Percentiles rank a stretch among this genome's conserved stretches.
phyloP scores from a whole-genome alignment of 2,113 vertebrate species.

The Polyodon spathula region DNA sequence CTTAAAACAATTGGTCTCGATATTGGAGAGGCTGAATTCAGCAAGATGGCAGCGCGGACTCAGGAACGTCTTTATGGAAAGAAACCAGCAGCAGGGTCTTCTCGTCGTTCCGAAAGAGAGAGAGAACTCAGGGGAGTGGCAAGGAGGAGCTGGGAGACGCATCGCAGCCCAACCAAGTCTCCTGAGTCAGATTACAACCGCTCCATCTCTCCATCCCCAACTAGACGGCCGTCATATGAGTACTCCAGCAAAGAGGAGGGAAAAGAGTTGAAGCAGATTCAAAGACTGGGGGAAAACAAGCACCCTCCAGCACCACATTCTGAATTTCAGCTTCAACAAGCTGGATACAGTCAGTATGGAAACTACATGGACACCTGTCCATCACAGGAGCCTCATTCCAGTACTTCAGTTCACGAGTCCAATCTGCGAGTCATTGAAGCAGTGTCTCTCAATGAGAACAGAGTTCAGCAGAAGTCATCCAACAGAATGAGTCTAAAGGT shows the following conservation, averaged over 20 bases:
- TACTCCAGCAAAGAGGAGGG: slow-evolving; percentile 20
- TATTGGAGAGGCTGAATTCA: slow-evolving; percentile 79
- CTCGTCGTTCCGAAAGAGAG: slow-evolving; percentile 18
- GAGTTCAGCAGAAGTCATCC: slow-evolving; percentile 24
- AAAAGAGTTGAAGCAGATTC: slow-evolving; percentile 12
- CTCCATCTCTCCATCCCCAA: slow-evolving; percentile 39
- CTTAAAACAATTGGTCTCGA: slow-evolving; percentile 92
- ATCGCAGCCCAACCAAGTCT: slow-evolving; percentile 49
- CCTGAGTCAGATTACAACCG: slow-evolving; percentile 42
- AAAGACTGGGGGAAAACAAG: slow-evolving; percentile 11
- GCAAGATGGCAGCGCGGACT: slow-evolving; percentile 82
- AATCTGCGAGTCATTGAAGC: slow-evolving; percentile 66
- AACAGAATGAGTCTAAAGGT: slow-evolving; percentile 77
- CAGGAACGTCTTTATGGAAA: slow-evolving; percentile 88
- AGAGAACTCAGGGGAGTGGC: slow-evolving; percentile 29
- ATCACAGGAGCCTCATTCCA: slow-evolving; percentile 44
- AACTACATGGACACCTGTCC: slow-evolving; percentile 75
- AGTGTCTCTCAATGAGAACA: slow-evolving; percentile 38
- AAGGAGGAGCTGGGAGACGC: slow-evolving; percentile 40
- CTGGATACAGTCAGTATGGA: slow-evolving; percentile 70
- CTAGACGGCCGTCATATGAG: slow-evolving; percentile 42
- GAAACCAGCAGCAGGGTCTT: slow-evolving; percentile 45
- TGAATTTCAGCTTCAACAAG: slow-evolving; percentile 60
- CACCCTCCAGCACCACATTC: slow-evolving; percentile 43
- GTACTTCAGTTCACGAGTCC: slow-evolving; percentile 24